Base-by-base conservation (phyloP, 1,140 invertebrate species). In the Formica exsecta region DNA sequence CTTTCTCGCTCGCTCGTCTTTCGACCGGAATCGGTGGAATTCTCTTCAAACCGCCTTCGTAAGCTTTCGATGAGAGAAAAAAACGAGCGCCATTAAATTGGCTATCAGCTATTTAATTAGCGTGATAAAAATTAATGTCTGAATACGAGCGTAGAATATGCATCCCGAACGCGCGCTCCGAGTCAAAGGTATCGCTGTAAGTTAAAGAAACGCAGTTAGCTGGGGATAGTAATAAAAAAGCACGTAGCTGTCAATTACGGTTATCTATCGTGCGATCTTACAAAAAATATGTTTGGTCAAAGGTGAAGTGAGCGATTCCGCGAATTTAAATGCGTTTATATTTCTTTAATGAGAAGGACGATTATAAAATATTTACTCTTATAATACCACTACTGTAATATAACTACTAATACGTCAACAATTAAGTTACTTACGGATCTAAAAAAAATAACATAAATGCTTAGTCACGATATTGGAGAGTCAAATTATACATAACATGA, bases 61-160 rank as follows among this genome's bases (percentile, higher is more conserved):
- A 51, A 19, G 54, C 16, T 11, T 61, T 38, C 13, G 7, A 19
- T 11, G 19, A n/a, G 1, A 38, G 25, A 38, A 7, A 66, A 38
- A 80, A 51, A 80, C 32, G 64, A 38, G 16, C 29, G 32, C 32
- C 7, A 54, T 70, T 80, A 65, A 68, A 11, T 57, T 41, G 19
- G 22, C 25, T 80, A 80, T 80, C 76, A 5, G 48, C 16, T 38
- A 4, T 9, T 36, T 41, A 54, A 68, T 76, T 77, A 29, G 16
- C 36, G 41, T 32, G 64, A 70, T 70, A 70, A 32, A 64, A 80
- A 36, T 54, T 19, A 16, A 38, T 29, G 68, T 70, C 25, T 68
- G 32, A 59, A 54, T 13, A 4, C 64, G n/a, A 48, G 41, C 25
- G 22, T 16, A 16, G 22, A 44, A 36, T 74, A 32, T 25, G 19